These are phyloP conservation scores for Ephydatia muelleri DNA, from an alignment of 37 sponge, comb jelly and placozoan species.

Conservation along the genomic window DNA sequence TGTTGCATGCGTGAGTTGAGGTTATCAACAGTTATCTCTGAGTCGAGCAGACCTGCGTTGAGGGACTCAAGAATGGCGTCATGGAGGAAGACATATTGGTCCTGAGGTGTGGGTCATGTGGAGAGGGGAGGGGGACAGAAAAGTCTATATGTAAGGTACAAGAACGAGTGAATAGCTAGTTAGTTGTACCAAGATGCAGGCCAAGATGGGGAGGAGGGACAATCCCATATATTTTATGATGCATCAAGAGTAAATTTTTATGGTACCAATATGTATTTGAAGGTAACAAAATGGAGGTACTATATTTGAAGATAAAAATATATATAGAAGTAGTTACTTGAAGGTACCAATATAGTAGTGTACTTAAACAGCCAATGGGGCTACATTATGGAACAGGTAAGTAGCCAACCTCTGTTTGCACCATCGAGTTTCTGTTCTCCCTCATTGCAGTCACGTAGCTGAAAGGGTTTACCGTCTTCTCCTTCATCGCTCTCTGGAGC, in stretches of 20 bases:
- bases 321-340: no score
- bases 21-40: conserved; percentile 63
- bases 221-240: no score
- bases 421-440: conserved; percentile 83
- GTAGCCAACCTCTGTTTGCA: conserved; percentile 85
- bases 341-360: neutral
- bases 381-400: no score
- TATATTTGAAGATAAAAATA: no score
- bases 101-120: conserved; percentile 17
- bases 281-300: no score
- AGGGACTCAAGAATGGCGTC: conserved; percentile 91
- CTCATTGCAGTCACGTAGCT: conserved; percentile 68
- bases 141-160: neutral
- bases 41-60: conserved; percentile 37
- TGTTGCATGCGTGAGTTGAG: conserved; percentile 34
- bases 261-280: no score
- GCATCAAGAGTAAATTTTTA: no score
- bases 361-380: no score
- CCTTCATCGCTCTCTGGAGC: conserved; percentile 69
- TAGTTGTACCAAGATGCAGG: neutral
- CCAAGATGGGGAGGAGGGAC: no score
- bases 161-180: neutral
- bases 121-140: neutral
- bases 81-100: conserved; percentile 93
- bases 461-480: conserved; percentile 72